These are phyloP conservation scores for Microctonus hyperodae DNA, from an alignment of 2,888 invertebrate genomes.

Conservation along the genomic window DNA sequence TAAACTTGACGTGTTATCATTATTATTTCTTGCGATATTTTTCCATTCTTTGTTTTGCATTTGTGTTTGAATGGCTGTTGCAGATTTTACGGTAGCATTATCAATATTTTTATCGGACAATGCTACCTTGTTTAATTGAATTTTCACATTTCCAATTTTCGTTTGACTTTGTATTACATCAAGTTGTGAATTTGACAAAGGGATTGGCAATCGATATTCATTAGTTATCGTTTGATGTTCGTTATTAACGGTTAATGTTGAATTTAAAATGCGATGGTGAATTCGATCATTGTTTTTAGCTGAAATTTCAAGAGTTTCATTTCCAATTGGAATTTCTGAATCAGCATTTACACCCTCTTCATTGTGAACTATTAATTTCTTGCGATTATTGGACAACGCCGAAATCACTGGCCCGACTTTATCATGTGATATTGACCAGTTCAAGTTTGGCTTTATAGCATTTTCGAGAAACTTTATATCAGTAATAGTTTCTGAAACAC, in stretches of 20 bases:
- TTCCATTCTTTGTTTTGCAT: neutral
- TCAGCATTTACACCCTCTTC: neutral
- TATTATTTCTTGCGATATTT: neutral
- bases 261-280: neutral
- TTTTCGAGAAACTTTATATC: neutral
- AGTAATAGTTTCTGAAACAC: neutral
- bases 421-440: neutral
- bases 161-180: neutral
- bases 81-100: neutral
- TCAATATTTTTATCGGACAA: neutral
- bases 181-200: neutral
- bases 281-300: neutral
- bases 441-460: neutral
- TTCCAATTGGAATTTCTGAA: too few species aligned
- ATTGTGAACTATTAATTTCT: neutral
- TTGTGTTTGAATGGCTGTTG: neutral
- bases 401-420: neutral
- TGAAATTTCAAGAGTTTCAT: neutral
- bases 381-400: neutral
- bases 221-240: neutral
- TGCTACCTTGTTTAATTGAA: constrained; percentile 1
- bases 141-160: constrained; percentile 3
- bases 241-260: neutral
- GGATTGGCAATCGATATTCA: constrained; percentile 5
- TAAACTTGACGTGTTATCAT: constrained; percentile 3